Percentiles rank a stretch among this genome's conserved stretches.
phyloP scores from a whole-genome alignment of 2,888 invertebrate genomes.

The Thumatha senex region DNA sequence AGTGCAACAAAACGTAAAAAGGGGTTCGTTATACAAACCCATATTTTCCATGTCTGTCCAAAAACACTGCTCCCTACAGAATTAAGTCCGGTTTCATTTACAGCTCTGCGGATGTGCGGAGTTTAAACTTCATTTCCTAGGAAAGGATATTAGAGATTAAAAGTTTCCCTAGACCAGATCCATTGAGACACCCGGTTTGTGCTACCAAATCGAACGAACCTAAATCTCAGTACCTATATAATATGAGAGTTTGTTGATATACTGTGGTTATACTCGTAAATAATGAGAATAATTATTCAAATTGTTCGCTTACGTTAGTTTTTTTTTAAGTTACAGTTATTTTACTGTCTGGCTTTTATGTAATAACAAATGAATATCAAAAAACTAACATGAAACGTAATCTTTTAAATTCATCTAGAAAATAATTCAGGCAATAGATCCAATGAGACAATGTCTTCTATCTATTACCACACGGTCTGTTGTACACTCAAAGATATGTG shows the following conservation, averaged over 20 bases:
- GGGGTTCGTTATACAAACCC: constrained; percentile 16
- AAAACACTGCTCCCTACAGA: constrained; percentile 46
- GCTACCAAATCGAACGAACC: constrained; percentile 36
- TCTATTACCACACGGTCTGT: too few relatives aligned
- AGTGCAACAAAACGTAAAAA: constrained; percentile 7
- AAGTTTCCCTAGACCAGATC: constrained; percentile 65
- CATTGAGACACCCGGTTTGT: constrained; percentile 50
- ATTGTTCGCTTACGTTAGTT: too few relatives aligned
- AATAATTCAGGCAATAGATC: too few relatives aligned
- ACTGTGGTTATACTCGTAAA: not conserved
- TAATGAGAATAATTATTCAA: not conserved
- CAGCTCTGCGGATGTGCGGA: constrained; percentile 53
- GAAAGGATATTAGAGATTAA: constrained; percentile 75
- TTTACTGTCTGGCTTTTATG: not conserved
- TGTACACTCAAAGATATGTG: too few relatives aligned
- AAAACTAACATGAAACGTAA: too few relatives aligned
- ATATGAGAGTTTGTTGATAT: constrained; percentile 15
- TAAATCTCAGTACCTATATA: constrained; percentile 23
- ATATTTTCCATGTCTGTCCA: constrained; percentile 32
- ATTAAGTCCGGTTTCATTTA: constrained; percentile 50
- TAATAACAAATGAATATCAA: too few relatives aligned
- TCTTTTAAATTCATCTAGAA: too few relatives aligned
- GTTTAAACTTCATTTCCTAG: constrained; percentile 77
- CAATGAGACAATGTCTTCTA: too few relatives aligned
- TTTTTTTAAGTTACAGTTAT: too few relatives aligned